Evolutionary conservation across 2,888 invertebrate species (phyloP).

Genomic region (Cenopis cana): DNA sequence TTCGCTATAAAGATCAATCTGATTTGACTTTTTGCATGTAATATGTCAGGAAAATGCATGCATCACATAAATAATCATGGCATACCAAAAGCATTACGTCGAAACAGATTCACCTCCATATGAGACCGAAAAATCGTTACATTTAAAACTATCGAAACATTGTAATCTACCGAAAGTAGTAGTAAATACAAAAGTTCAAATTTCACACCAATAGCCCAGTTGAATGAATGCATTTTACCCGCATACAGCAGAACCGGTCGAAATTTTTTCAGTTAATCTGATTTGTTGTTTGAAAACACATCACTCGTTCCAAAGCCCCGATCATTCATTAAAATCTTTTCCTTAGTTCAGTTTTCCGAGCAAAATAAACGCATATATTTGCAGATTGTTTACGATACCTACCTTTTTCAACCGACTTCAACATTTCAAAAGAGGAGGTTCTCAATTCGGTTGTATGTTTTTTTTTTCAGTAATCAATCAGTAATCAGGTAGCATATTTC

Average conservation of each 20-base stretch:
- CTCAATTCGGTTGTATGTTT: too few relatives aligned
- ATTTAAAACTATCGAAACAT: too few relatives aligned
- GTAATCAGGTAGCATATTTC: too few relatives aligned
- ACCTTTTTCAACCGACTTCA: too few relatives aligned
- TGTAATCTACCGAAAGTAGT: too few relatives aligned
- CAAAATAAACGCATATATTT: conserved; percentile 27
- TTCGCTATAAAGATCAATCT: too few relatives aligned
- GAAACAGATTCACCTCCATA: background rate
- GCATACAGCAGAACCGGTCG: background rate
- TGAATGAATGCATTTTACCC: conserved; percentile 3
- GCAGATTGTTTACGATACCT: background rate
- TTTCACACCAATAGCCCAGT: background rate
- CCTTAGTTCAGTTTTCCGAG: conserved; percentile 11
- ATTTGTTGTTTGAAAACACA: conserved; percentile 31
- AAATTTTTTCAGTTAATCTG: conserved; percentile 4
- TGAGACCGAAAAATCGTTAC: too few relatives aligned
- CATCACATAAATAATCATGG: background rate
- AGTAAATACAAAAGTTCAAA: background rate
- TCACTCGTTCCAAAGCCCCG: conserved; percentile 25
- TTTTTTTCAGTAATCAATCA: too few relatives aligned
- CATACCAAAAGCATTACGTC: background rate
- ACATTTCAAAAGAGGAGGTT: too few relatives aligned
- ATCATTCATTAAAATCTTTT: conserved; percentile 25
- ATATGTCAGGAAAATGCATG: background rate
- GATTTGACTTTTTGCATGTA: too few relatives aligned